Percentiles rank a stretch among this genome's conserved stretches.
Evolutionary conservation across 1,140 invertebrate genomes (phyloP).

Genomic region (Nebria ingens): DNA sequence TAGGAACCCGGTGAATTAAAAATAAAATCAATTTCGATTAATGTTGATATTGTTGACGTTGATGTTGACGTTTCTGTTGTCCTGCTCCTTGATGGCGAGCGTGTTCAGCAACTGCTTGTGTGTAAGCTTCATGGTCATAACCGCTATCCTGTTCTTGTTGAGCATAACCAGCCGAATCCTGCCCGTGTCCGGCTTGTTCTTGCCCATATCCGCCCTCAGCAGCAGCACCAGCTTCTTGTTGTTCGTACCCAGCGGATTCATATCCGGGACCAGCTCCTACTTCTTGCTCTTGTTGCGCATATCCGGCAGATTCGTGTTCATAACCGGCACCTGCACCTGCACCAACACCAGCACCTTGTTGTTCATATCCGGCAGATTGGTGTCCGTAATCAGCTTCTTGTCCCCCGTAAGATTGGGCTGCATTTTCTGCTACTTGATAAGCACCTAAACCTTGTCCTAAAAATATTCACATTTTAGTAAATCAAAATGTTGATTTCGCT

Average conservation of each 20-base stretch:
- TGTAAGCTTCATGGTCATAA: no score
- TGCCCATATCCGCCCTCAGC: not conserved
- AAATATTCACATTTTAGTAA: not conserved
- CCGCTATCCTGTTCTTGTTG: no score
- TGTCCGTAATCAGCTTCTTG: not conserved
- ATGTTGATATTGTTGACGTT: not conserved
- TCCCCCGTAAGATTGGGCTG: not conserved
- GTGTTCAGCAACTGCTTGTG: no score
- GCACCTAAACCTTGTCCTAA: not conserved
- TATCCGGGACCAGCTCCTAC: not conserved
- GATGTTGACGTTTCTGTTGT: no score
- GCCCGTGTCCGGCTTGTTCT: not conserved
- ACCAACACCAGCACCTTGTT: not conserved
- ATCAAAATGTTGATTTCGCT: no score
- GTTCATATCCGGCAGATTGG: not conserved
- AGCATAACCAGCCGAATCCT: not conserved
- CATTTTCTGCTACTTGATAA: not conserved
- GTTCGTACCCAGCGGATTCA: not conserved
- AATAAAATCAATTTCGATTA: no score
- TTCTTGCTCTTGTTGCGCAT: not conserved
- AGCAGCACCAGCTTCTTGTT: not conserved
- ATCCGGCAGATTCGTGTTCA: not conserved
- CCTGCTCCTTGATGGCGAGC: no score
- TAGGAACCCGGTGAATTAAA: no score
- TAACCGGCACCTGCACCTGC: not conserved